Evolutionary conservation across 2,797 vertebrate species (phyloP).

Genomic region (Cryptoprocta ferox): DNA sequence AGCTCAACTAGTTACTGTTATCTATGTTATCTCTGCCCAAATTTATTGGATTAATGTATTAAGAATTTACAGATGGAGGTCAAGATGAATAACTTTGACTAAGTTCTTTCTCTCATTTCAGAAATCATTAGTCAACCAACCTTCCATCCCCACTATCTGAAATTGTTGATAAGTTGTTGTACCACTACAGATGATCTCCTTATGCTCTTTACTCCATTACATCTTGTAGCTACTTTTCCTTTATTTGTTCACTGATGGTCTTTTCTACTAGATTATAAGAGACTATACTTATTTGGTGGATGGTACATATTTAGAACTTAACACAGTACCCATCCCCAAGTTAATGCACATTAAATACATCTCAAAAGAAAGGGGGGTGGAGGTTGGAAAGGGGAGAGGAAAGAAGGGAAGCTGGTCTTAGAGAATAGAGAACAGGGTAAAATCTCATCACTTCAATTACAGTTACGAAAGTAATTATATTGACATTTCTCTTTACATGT

Average conservation of each 20-base stretch:
- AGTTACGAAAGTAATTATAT: not conserved
- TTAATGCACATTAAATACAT: not conserved
- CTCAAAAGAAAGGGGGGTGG: not conserved
- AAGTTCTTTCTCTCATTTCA: constrained; percentile 11
- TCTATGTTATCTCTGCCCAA: not conserved
- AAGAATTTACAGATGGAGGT: not conserved
- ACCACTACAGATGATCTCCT: not conserved
- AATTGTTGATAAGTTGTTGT: not conserved
- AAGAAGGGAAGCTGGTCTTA: not conserved
- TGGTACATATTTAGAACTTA: not conserved
- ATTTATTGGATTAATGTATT: not conserved
- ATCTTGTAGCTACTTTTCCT: not conserved
- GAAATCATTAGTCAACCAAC: not conserved
- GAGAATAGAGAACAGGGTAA: not conserved
- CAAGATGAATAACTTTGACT: not conserved
- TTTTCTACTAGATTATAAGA: not conserved
- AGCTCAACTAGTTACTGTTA: not conserved
- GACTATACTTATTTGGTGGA: not conserved
- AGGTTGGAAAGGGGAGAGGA: not conserved
- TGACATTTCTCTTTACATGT: not conserved
- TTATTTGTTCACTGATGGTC: not conserved
- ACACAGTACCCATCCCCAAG: not conserved
- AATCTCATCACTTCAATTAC: not conserved
- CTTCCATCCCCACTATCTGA: not conserved
- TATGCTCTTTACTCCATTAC: not conserved